Conservation (phyloP, 2,797 vertebrate species). For the Crocodylus rhombifer region DNA sequence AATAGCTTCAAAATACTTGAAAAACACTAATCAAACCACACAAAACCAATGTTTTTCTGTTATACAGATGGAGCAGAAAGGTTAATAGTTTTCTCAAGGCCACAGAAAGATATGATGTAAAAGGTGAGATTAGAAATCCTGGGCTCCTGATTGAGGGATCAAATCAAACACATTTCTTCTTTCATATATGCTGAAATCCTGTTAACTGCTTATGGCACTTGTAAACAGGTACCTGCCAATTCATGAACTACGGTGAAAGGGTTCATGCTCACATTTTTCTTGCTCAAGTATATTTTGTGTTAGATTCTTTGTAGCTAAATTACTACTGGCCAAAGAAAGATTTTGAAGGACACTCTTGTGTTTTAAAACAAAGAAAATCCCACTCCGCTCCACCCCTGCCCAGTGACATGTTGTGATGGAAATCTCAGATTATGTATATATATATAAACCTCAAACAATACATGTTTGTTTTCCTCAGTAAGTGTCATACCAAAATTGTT, state of each 20-base stretch:
- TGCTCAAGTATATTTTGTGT: background rate
- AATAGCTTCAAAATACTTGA: background rate
- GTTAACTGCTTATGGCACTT: background rate
- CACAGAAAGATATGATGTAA: background rate
- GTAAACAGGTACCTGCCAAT: background rate
- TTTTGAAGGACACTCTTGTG: background rate
- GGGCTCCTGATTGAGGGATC: background rate
- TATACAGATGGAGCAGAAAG: background rate
- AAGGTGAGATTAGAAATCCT: background rate
- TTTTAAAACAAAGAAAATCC: background rate
- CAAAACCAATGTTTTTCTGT: background rate
- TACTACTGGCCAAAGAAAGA: background rate
- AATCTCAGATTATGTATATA: too few relatives aligned
- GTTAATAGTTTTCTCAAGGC: slow-evolving; percentile 3
- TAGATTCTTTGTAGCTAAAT: background rate
- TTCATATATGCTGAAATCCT: background rate
- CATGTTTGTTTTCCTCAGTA: background rate
- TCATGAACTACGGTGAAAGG: background rate
- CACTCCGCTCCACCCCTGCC: background rate
- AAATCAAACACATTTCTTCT: background rate
- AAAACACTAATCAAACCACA: slow-evolving; percentile 2
- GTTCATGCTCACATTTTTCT: background rate
- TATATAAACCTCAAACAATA: background rate
- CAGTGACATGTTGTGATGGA: too few relatives aligned
- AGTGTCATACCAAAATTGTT: background rate